These are phyloP conservation scores for Enteromius afrohamiltoni DNA, from an alignment of 2,797 vertebrate genomes.

Conservation along the genomic window DNA sequence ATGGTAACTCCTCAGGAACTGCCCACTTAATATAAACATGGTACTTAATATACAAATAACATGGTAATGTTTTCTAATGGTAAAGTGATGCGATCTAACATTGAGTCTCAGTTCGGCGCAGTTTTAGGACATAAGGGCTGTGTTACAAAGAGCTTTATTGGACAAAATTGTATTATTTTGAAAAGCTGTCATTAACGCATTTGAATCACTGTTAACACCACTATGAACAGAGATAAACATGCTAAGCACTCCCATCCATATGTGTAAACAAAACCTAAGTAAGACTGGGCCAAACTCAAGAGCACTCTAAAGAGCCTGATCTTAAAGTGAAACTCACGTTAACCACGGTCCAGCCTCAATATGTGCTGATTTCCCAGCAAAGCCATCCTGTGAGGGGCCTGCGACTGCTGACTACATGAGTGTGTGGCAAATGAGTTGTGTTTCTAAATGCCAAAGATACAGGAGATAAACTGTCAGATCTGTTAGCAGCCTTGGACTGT, in stretches of 20 bases:
- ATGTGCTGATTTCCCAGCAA: constrained; percentile 49
- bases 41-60: no score
- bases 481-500: constrained; percentile 62
- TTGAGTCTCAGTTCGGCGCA: background rate
- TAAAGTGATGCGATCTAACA: background rate
- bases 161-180: background rate
- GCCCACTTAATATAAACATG: no score
- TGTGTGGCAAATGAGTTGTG: constrained; percentile 36
- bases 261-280: constrained; percentile 4
- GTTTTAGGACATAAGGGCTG: background rate
- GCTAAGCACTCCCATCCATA: background rate
- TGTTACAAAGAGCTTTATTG: background rate
- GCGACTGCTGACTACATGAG: background rate
- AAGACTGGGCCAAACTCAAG: background rate
- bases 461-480: constrained; percentile 54
- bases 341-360: background rate
- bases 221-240: background rate
- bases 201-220: constrained; percentile 6
- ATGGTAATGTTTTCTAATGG: background rate
- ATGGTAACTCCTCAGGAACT: no score
- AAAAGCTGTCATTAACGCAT: background rate
- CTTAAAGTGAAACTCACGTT: background rate
- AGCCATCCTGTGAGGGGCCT: constrained; percentile 27
- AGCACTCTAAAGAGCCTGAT: background rate
- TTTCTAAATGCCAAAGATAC: constrained; percentile 61